Base-by-base conservation (phyloP, 2,888 invertebrate genomes). In the Oscheius onirici region DNA sequence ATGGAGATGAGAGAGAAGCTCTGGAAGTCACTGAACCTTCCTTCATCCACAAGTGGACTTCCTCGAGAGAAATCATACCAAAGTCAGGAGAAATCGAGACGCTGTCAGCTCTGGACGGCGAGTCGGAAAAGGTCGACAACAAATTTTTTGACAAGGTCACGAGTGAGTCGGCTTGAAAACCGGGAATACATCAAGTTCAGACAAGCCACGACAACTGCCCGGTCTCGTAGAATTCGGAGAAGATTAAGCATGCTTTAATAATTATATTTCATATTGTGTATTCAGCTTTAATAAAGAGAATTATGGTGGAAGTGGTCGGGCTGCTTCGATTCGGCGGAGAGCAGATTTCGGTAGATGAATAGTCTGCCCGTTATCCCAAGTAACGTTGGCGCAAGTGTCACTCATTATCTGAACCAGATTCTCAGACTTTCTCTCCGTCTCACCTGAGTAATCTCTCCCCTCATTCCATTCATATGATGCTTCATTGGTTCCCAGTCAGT, bases 391-490 rank as follows among this genome's bases (percentile, higher is more conserved):
- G 71, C 84, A 84, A n/a, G 76, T 74, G 13, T 74, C 73, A 13
- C 82, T 81, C 79, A 82, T 77, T 55, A 82, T 52, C 83, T 83
- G 75, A 69, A 80, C 74, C n/a, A n/a, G n/a, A n/a, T n/a, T n/a
- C n/a, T n/a, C n/a, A n/a, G n/a, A n/a, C n/a, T n/a, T n/a, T n/a
- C n/a, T n/a, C 5, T 49, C 6, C 49, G 22, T 22, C 46, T 10
- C 74, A 83, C 77, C 77, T 84, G 81, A 5, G 79, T 82, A 22
- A 84, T 73, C 44, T 80, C 78, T 57, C 83, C 84, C 24, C 76
- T 81, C 81, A 84, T 84, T 24, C 68, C 72, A 20, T 69, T 63
- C 84, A 84, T 84, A 72, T 84, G 84, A 69, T 84, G 83, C 17
- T 75, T 67, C 76, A 83, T 77, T 6, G 84, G 83, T 34, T 78